These are phyloP conservation scores for Coranthus polyacanthus DNA, from an alignment of 2,797 vertebrate species.

Conservation along the genomic window DNA sequence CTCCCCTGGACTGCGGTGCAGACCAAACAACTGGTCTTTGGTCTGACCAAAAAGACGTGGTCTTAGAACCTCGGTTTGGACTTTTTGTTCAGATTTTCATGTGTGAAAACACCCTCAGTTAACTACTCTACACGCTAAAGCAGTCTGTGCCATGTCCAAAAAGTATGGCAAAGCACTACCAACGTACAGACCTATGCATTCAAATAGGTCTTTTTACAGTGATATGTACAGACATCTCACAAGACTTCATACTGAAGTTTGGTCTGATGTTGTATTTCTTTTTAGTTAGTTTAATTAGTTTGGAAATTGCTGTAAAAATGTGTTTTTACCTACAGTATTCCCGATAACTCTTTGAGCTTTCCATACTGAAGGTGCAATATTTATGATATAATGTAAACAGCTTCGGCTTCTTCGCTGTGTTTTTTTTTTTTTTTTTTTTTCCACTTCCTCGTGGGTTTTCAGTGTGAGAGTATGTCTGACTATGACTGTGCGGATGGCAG, in stretches of 20 bases:
- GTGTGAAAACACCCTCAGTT: not conserved
- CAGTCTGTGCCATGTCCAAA: no score
- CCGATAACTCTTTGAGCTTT: conserved; percentile 1
- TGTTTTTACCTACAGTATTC: not conserved
- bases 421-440: conserved; percentile 14
- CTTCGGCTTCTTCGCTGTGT: conserved; percentile 47
- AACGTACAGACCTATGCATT: not conserved
- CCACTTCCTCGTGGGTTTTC: conserved; percentile 43
- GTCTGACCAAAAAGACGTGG: no score
- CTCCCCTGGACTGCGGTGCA: no score
- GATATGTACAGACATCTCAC: not conserved
- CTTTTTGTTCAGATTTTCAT: no score
- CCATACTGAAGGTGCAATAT: conserved; percentile 20
- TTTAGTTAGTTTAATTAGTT: not conserved
- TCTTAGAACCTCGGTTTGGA: no score
- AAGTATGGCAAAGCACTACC: no score
- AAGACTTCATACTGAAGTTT: not conserved
- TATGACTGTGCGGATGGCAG: conserved; percentile 34
- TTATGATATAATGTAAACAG: conserved; percentile 32
- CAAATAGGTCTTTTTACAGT: not conserved
- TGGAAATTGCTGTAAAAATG: not conserved
- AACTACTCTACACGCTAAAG: not conserved
- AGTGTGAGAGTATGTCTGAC: conserved; percentile 21
- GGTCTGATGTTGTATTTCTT: not conserved
- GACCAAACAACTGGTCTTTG: no score